Evolutionary conservation across 2,113 vertebrate species (phyloP).

Genomic region (Phalacrocorax brasilianus): DNA sequence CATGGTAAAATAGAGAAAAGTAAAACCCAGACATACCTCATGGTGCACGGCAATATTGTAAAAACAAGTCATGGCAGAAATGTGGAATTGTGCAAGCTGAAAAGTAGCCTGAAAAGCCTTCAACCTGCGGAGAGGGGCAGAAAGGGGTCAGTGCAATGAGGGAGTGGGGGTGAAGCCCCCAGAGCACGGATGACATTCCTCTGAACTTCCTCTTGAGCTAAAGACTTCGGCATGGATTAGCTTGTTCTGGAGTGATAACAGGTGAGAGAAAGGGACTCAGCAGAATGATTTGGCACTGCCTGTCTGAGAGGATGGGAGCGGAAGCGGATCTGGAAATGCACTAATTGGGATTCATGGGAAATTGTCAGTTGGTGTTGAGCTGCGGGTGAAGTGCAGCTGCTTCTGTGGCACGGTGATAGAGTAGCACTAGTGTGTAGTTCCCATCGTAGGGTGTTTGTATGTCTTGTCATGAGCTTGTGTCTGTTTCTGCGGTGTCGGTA

Average conservation of each 20-base stretch:
- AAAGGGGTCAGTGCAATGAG: background rate
- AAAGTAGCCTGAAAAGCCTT: background rate
- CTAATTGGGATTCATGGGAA: background rate
- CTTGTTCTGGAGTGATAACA: background rate
- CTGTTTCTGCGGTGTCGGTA: background rate
- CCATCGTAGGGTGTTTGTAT: background rate
- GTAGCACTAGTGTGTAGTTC: background rate
- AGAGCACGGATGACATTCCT: background rate
- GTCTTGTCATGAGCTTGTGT: background rate
- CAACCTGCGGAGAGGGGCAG: rapidly evolving
- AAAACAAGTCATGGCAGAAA: background rate
- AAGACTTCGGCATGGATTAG: background rate
- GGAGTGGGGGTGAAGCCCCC: background rate
- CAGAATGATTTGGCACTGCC: background rate
- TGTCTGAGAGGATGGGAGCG: background rate
- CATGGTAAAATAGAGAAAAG: background rate
- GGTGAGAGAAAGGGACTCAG: background rate
- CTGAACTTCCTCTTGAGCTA: background rate
- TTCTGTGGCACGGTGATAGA: background rate
- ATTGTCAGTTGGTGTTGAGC: background rate
- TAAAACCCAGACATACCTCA: background rate
- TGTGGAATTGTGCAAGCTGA: background rate
- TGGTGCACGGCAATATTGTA: background rate
- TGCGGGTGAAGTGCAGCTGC: background rate
- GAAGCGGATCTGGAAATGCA: background rate